Evolutionary conservation across 2,888 invertebrate species (phyloP).

Genomic region (Odiellus spinosus): DNA sequence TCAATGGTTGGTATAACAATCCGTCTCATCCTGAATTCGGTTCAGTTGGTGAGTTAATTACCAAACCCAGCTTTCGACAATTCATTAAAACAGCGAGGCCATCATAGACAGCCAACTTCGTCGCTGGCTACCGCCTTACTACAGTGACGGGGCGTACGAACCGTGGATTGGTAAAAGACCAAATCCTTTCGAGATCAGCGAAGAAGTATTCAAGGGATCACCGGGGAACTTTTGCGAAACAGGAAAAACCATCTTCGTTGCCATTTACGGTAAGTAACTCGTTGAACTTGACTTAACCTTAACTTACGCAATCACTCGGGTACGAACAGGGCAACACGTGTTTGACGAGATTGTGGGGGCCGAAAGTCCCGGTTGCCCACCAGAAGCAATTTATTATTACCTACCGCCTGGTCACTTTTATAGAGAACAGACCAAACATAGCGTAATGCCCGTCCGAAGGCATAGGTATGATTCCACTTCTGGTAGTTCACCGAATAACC

Average conservation of each 20-base stretch:
- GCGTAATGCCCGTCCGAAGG: constrained; percentile 38
- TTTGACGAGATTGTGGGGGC: constrained; percentile 46
- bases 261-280: constrained; percentile 42
- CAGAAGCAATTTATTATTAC: constrained; percentile 42
- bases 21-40: constrained; percentile 32
- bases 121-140: constrained; percentile 38
- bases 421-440: constrained; percentile 25
- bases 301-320: too few species aligned
- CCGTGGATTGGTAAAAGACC: constrained; percentile 37
- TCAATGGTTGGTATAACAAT: constrained; percentile 38
- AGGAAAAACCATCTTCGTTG: constrained; percentile 40
- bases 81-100: too few species aligned
- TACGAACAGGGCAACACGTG: constrained; percentile 39
- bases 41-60: constrained; percentile 28
- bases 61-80: too few species aligned
- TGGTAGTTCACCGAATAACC: constrained; percentile 42
- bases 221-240: constrained; percentile 32
- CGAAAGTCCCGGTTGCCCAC: constrained; percentile 42
- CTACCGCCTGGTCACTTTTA: constrained; percentile 36
- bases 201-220: constrained; percentile 33
- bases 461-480: constrained; percentile 39
- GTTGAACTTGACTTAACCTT: too few species aligned
- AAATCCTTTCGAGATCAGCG: constrained; percentile 39
- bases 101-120: constrained; percentile 37
- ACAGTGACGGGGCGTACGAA: constrained; percentile 40